Base-by-base conservation (phyloP, 2,888 invertebrate species). In the Hyposoter dolosus region DNA sequence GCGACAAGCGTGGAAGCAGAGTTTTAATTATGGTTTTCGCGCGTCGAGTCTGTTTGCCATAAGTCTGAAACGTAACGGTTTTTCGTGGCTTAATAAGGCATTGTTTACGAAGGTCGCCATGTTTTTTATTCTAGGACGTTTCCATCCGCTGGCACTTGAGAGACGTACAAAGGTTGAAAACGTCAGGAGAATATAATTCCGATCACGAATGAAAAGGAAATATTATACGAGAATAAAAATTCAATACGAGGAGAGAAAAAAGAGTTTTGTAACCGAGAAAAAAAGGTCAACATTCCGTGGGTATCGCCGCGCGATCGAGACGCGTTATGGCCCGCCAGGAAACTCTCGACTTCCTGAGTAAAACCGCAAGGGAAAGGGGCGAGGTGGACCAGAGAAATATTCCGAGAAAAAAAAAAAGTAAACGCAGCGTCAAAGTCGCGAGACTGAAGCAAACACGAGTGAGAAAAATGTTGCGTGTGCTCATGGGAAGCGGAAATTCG, bases 401-500 rank as follows among this genome's bases (percentile, higher is more conserved):
- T 35, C 45, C 3, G 63, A 63, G 23, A 47, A 75, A 63, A 74
- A 74, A 23, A 72, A 40, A 69, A 45, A 12, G n/a, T 6, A 53
- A 45, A 66, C 23, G 19, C 32, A 76, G 15, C 17, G 17, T 19
- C 65, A 7, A 19, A 63, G 56, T 75, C 45, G 35, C 43, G 45
- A 32, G 7, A 71, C 40, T 40, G 28, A 53, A 76, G 71, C 53
- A 66, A 84, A 77, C 56, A 47, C 72, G 60, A 15, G 60, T 15
- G 60, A 60, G 56, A 60, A 60, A 79, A 76, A 53, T 43, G 74
- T 65, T 17, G 40, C 43, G 71, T 71, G n/a, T 19, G 60, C 5
- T 81, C 28, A 65, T 60, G 72, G 56, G 60, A 84, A 77, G 71
- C 76, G 82, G 82, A 82, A 82, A 77, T 76, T 45, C 45, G 56